A percentile compares a stretch with the other conserved stretches of the same genome.
phyloP scores from a whole-genome alignment of 2,113 vertebrate genomes.

The Hemibagrus wyckioides region DNA sequence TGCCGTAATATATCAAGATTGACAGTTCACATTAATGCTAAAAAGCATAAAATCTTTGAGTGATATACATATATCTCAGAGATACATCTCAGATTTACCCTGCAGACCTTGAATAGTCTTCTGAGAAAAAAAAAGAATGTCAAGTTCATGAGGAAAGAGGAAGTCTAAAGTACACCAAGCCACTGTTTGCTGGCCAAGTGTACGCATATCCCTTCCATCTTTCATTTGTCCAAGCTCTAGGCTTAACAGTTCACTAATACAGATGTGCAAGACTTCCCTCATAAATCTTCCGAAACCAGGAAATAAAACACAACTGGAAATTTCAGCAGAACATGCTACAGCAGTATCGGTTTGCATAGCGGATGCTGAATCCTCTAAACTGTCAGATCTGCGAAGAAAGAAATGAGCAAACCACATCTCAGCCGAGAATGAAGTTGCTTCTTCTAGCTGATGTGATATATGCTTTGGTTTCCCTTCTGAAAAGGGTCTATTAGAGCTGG shows the following conservation, averaged over 20 bases:
- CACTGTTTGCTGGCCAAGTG: constrained; percentile 40
- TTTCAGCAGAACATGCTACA: constrained; percentile 37
- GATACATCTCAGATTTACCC: neutral
- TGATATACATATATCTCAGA: neutral
- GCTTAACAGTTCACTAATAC: constrained; percentile 51
- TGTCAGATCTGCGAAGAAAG: constrained; percentile 32
- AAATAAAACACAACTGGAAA: constrained; percentile 44
- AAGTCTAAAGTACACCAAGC: constrained; percentile 45
- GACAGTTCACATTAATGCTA: constrained; percentile 8
- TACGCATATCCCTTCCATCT: constrained; percentile 27
- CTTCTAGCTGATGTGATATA: constrained; percentile 20
- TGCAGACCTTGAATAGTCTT: neutral
- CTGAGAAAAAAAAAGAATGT: constrained; percentile 36
- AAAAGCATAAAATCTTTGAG: constrained; percentile 29
- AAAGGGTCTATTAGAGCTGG: neutral
- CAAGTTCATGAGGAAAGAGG: constrained; percentile 40
- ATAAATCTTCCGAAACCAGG: constrained; percentile 43
- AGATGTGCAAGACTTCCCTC: constrained; percentile 45
- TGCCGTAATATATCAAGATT: neutral
- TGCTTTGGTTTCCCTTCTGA: constrained; percentile 7
- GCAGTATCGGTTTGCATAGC: constrained; percentile 29
- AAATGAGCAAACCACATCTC: constrained; percentile 21
- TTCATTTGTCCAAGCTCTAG: constrained; percentile 33
- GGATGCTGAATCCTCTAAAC: constrained; percentile 19
- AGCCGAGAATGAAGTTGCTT: constrained; percentile 3